Evolutionary conservation across 2,113 vertebrate species (phyloP), one percentile per base, ranked within the genome.

Genomic region (Lycocorax pyrrhopterus): DNA sequence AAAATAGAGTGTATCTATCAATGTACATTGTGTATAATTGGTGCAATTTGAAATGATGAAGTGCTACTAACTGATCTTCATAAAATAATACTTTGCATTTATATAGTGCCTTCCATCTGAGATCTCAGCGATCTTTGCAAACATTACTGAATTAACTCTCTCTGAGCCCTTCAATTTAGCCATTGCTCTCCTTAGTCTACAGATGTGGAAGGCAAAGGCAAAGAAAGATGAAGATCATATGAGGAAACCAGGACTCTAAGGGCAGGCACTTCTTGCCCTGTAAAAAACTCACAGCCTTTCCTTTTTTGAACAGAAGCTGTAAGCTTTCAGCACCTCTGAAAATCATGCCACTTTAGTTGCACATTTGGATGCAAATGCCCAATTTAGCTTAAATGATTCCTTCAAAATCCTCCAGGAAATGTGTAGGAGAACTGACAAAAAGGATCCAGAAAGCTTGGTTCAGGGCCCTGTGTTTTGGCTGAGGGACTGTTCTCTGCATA

Each of bases 41-140:
- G 82, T 93, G 83, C 73, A 66, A 94, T 96, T 94, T 96, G 82
- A 96, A 93, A 94, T 96, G 83, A 96, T 96, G 79, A 96, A 96
- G 83, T 92, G 76, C 71, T 93, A 67, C 83, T 90, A 93, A 94
- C 73, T 78, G 80, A 95, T 97, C 93, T 93, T 96, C 90, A 93
- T 96, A 94, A 97, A 96, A 96, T 94, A 96, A 96, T 95, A 87
- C 69, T 94, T 96, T 88, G 88, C 95, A 92, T 89, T 90, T 96
- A 94, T 94, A 95, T 85, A 92, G 83, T 66, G 67, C 49, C 80
- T 95, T 94, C 93, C 78, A 77, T 94, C 90, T 95, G 85, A 95
- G 76, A 68, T 84, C 75, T 91, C 66, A 49, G 77, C 87, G 43
- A 79, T 80, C 82, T 94, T 81, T 67, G 33, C 64, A 94, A 91